Percentiles rank a stretch among this genome's conserved stretches.
These are phyloP conservation scores for Turdus rufiventris DNA, from an alignment of 2,113 vertebrate species.

Conservation along the genomic window DNA sequence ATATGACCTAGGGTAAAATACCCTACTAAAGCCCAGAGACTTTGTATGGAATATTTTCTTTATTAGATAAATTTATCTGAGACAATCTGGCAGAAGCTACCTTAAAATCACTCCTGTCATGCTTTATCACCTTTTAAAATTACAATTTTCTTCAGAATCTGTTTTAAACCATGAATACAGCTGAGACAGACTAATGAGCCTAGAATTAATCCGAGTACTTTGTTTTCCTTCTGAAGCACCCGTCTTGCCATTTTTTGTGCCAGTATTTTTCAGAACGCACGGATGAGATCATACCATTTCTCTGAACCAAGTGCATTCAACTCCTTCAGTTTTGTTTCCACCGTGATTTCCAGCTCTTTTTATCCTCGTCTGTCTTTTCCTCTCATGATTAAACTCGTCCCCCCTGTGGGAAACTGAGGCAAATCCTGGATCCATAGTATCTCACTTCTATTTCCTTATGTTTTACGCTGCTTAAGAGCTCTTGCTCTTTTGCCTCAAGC, in stretches of 20 bases:
- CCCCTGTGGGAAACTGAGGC: background rate
- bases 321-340: slow-evolving; percentile 22
- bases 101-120: background rate
- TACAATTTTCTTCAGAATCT: background rate
- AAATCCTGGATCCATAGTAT: background rate
- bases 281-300: slow-evolving; percentile 26
- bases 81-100: background rate
- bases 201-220: slow-evolving; percentile 32
- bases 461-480: background rate
- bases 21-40: background rate
- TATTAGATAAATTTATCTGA: background rate
- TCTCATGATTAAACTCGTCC: background rate
- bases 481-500: background rate
- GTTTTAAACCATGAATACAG: slow-evolving; percentile 5
- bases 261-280: background rate
- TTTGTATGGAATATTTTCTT: background rate
- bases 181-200: slow-evolving; percentile 43
- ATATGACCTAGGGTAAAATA: background rate
- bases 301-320: background rate
- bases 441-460: background rate
- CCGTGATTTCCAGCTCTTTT: background rate
- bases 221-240: slow-evolving; percentile 29
- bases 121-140: background rate
- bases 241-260: slow-evolving; percentile 5
- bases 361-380: background rate